Evolutionary conservation across 1,140 invertebrate species (phyloP), one percentile per base, ranked within the genome.

Genomic region (Adoxophyes honmai): DNA sequence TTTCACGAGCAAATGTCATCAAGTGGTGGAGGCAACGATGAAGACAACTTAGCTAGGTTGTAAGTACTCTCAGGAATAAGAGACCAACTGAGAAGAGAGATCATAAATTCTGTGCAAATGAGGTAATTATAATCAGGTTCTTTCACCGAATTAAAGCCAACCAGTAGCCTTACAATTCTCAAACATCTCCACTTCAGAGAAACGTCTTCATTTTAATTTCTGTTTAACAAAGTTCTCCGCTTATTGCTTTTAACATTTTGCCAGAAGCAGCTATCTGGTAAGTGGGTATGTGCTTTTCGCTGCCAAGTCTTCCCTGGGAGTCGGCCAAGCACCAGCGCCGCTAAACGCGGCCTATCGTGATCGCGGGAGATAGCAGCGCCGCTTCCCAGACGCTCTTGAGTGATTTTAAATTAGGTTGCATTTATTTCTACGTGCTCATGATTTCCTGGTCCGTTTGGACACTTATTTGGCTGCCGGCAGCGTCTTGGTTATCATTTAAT

Each of bases 311-410:
- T 33, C 16, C 28, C 66, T 78, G 75, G 74, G 69, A 55, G 55
- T n/a, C 53, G 55, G 72, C 75, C 70, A 81, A 73, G 55, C 51
- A 52, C 44, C 66, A 28, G 66, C 53, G 16, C 42, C 59, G 60
- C 65, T 70, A 69, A 73, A 72, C 69, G 66, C 59, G 69, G 59
- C 54, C 67, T 75, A 74, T 78, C 72, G 60, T 57, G 70, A 80
- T 78, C 60, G 57, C 48, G 28, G 52, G 38, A 72, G 68, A 77
- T 70, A 66, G 53, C 16, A 39, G 52, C 60, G 42, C 55, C 54
- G 55, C 57, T 34, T 57, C 38, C 56, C 14, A 59, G 62, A 60
- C 66, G 66, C 56, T 52, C 66, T 70, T 66, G 58, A 70, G 64
- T 67, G 66, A 72, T 70, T 69, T 69, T 75, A 66, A 75, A 75